Conservation (phyloP, 2,888 invertebrate species). For the Syritta pipiens region DNA sequence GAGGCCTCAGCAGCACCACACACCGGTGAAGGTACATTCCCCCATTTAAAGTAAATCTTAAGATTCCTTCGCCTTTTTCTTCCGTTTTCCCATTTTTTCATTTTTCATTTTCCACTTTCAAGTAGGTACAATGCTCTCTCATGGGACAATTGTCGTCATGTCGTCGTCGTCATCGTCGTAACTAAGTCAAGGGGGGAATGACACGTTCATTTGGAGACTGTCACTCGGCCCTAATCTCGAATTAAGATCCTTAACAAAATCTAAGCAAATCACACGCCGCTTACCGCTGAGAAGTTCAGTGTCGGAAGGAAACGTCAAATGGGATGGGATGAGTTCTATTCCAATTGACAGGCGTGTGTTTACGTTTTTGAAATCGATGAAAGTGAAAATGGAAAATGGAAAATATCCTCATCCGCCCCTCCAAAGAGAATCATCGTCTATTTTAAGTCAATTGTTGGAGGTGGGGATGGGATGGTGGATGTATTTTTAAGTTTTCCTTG, state of each 20-base stretch:
- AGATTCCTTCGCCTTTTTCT: constrained; percentile 47
- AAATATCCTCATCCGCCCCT: constrained; percentile 6
- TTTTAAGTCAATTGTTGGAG: constrained; percentile 47
- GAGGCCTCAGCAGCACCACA: background rate
- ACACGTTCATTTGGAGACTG: constrained; percentile 45
- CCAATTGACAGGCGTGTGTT: constrained; percentile 37
- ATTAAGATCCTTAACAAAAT: constrained; percentile 33
- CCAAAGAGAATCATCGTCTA: constrained; percentile 22
- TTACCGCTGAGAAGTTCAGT: constrained; percentile 33
- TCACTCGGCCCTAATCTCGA: constrained; percentile 28
- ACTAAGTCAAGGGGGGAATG: constrained; percentile 39
- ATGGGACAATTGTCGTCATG: constrained; percentile 50
- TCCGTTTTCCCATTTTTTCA: too few species aligned
- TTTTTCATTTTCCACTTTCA: constrained; percentile 18
- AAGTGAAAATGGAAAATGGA: constrained; percentile 48
- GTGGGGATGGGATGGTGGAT: too few species aligned
- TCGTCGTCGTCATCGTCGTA: too few species aligned
- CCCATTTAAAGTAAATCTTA: constrained; percentile 50
- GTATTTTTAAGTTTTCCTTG: too few species aligned
- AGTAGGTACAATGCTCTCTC: constrained; percentile 50
- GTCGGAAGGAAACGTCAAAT: constrained; percentile 60
- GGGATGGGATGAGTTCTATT: constrained; percentile 11
- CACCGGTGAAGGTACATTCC: constrained; percentile 47
- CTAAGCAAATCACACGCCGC: constrained; percentile 45
- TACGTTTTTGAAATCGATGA: constrained; percentile 45